These are phyloP conservation scores for Leptoclinus maculatus DNA, from an alignment of 2,797 vertebrate species.

Conservation along the genomic window DNA sequence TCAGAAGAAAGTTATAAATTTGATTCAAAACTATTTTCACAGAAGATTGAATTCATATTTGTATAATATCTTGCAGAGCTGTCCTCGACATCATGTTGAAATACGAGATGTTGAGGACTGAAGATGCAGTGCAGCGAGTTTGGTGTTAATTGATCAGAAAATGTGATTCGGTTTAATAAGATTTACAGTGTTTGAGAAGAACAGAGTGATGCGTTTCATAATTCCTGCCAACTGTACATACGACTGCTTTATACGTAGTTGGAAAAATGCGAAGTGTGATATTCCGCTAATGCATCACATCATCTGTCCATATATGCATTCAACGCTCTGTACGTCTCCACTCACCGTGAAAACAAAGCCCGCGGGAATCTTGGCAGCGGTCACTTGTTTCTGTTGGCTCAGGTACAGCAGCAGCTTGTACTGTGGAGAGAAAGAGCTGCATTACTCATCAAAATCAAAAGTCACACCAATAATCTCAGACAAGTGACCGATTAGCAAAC, in stretches of 20 bases:
- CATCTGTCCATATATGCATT: neutral
- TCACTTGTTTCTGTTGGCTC: slow-evolving; percentile 93
- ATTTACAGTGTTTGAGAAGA: too few species aligned
- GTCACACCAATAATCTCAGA: slow-evolving; percentile 49
- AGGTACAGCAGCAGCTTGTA: slow-evolving; percentile 95
- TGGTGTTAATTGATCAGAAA: too few species aligned
- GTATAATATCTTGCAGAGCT: neutral
- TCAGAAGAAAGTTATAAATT: neutral
- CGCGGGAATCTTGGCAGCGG: slow-evolving; percentile 88
- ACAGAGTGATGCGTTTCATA: too few species aligned
- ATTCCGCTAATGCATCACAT: neutral
- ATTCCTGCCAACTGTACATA: too few species aligned
- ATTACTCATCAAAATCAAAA: slow-evolving; percentile 39
- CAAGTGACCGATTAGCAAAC: slow-evolving; percentile 45
- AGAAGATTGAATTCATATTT: neutral
- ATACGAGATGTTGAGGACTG: neutral
- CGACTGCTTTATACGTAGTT: neutral
- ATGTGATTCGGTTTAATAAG: too few species aligned
- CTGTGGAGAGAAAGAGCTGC: slow-evolving; percentile 75
- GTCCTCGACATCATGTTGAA: neutral
- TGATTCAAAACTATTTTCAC: neutral
- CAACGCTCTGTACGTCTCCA: slow-evolving; percentile 1
- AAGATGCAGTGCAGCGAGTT: too few species aligned
- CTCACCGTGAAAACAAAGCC: slow-evolving; percentile 92
- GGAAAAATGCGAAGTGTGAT: neutral